Evolutionary conservation across 2,888 invertebrate species (phyloP).

Genomic region (Eupeodes luniger): DNA sequence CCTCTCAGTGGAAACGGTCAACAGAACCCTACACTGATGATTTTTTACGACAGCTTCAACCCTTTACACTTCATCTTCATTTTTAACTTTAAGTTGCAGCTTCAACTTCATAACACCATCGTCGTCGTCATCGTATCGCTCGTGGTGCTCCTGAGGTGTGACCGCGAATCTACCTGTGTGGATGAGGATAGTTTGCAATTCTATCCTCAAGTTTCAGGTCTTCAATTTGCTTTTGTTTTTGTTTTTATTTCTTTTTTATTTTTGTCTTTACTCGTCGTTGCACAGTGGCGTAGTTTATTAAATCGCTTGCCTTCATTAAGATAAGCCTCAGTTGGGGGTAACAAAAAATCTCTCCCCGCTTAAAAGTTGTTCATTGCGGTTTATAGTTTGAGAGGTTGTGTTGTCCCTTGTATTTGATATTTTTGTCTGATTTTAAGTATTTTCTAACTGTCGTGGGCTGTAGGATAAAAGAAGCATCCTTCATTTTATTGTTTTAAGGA

Average conservation of each 20-base stretch:
- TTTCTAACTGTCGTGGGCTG: no score
- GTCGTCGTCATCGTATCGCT: not conserved
- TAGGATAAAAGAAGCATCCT: no score
- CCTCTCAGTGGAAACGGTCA: slow-evolving; percentile 41
- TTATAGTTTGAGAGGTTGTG: slow-evolving; percentile 50
- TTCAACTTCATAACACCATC: slow-evolving; percentile 22
- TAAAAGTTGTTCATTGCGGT: slow-evolving; percentile 53
- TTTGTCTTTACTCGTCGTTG: slow-evolving; percentile 7
- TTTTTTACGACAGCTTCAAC: slow-evolving; percentile 63
- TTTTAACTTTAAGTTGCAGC: slow-evolving; percentile 12
- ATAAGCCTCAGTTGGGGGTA: slow-evolving; percentile 61
- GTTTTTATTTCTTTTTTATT: not conserved
- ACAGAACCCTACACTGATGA: slow-evolving; percentile 30
- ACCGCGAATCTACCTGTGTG: slow-evolving; percentile 57
- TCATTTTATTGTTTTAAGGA: no score
- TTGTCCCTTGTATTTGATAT: slow-evolving; percentile 4
- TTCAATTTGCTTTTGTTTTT: not conserved
- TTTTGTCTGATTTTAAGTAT: no score
- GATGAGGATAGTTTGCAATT: slow-evolving; percentile 49
- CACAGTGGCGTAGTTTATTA: slow-evolving; percentile 74
- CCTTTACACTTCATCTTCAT: slow-evolving; percentile 49
- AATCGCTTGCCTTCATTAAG: slow-evolving; percentile 68
- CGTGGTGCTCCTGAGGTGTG: slow-evolving; percentile 24
- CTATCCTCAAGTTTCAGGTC: not conserved
- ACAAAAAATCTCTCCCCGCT: slow-evolving; percentile 38